Percentiles rank a stretch among this genome's conserved stretches.
Evolutionary conservation across 2,113 vertebrate species (phyloP).

Genomic region (Corythoichthys intestinalis): DNA sequence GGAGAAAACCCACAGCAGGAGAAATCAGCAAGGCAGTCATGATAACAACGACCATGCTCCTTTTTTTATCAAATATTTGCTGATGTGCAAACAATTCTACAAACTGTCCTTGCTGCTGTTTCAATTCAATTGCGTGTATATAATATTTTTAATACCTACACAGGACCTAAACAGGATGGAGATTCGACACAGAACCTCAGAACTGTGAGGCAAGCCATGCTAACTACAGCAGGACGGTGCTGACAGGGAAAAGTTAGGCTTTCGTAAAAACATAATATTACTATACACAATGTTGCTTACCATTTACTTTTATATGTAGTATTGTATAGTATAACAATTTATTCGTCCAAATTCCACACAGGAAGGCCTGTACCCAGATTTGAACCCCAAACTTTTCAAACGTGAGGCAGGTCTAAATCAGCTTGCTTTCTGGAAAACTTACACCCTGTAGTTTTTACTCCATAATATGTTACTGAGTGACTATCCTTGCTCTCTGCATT

Average conservation of each 20-base stretch:
- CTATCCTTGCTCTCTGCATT: not conserved
- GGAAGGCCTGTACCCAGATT: not conserved
- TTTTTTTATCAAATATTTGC: too few species aligned
- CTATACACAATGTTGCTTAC: not conserved
- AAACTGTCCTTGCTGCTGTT: too few species aligned
- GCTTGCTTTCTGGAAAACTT: too few species aligned
- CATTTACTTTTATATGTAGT: too few species aligned
- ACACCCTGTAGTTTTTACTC: not conserved
- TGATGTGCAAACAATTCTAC: too few species aligned
- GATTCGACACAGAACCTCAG: not conserved
- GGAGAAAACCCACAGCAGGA: not conserved
- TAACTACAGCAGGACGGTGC: not conserved
- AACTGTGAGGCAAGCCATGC: not conserved
- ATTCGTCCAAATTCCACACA: not conserved
- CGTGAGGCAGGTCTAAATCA: not conserved
- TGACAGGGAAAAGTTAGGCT: not conserved
- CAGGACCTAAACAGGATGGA: too few species aligned
- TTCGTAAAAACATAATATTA: not conserved
- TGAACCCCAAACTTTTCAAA: not conserved
- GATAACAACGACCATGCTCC: not conserved
- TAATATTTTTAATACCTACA: too few species aligned
- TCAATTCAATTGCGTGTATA: too few species aligned
- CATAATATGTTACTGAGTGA: not conserved
- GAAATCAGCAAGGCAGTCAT: not conserved
- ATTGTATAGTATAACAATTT: too few species aligned